phyloP scores from a whole-genome alignment of 2,113 vertebrate genomes.

The Coptodon bakossiorum region DNA sequence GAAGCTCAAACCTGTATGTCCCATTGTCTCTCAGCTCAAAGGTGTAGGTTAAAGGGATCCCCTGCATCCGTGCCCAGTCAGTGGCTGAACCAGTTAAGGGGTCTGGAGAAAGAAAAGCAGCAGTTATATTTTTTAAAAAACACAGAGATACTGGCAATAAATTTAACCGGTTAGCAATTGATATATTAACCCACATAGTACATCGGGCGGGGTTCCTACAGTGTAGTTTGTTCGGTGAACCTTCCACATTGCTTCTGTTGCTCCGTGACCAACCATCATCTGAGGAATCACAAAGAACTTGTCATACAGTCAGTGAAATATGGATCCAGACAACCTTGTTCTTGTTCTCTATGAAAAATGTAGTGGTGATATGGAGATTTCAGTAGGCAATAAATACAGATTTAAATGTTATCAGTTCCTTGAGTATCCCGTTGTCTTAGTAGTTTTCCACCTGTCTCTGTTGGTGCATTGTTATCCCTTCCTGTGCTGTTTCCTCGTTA shows the following conservation, averaged over 20 bases:
- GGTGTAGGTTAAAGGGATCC: slow-evolving; percentile 77
- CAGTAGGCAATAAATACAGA: neutral
- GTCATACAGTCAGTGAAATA: neutral
- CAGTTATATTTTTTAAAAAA: neutral
- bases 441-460: neutral
- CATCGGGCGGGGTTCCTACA: slow-evolving; percentile 71
- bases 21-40: slow-evolving; percentile 82
- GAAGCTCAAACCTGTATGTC: slow-evolving; percentile 70
- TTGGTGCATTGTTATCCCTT: neutral
- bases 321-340: neutral
- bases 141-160: neutral
- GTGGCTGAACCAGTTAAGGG: slow-evolving; percentile 76
- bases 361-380: neutral
- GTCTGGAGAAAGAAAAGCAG: slow-evolving; percentile 56
- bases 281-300: slow-evolving; percentile 40
- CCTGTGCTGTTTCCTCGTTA: neutral
- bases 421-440: neutral
- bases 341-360: neutral
- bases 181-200: slow-evolving; percentile 62
- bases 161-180: neutral
- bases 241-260: slow-evolving; percentile 74
- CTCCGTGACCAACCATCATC: slow-evolving; percentile 79
- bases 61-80: slow-evolving; percentile 77
- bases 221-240: slow-evolving; percentile 77
- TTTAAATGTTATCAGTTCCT: neutral